Conservation (phyloP, 92 coral and sea anemone genomes). For the Epizoanthus stellaris region DNA sequence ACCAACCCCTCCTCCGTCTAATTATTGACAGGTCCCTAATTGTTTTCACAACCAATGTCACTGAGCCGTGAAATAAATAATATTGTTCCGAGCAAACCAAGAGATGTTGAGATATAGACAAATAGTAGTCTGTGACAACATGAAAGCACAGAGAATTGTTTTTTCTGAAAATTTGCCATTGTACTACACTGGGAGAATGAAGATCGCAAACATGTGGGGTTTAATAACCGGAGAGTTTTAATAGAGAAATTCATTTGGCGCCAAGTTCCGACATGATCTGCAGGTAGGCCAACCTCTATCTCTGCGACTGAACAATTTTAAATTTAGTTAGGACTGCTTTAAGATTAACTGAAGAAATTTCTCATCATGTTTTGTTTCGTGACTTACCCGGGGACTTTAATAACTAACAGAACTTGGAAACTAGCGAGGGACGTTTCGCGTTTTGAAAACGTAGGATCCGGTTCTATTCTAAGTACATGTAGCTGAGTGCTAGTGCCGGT, state of each 20-base stretch:
- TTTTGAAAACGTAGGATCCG: background rate
- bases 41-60: too few species aligned
- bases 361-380: background rate
- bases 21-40: too few species aligned
- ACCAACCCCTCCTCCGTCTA: too few species aligned
- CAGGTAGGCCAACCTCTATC: conserved; percentile 1
- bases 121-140: background rate
- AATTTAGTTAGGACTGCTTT: background rate
- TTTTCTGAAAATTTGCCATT: background rate
- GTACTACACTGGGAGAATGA: background rate
- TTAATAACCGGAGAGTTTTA: background rate
- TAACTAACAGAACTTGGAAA: conserved; percentile 10
- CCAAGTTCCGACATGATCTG: background rate
- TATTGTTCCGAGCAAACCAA: too few species aligned
- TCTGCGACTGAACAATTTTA: conserved; percentile 2
- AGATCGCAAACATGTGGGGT: conserved; percentile 9
- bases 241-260: conserved; percentile 1
- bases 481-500: too few species aligned
- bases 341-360: conserved; percentile 3
- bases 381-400: conserved; percentile 14
- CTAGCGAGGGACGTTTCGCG: background rate
- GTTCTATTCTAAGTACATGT: background rate
- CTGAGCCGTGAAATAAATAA: too few species aligned
- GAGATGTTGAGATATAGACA: too few species aligned
- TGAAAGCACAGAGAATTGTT: conserved; percentile 3